These are phyloP conservation scores for Diaprepes abbreviatus DNA, from an alignment of 2,888 invertebrate species.

Conservation along the genomic window DNA sequence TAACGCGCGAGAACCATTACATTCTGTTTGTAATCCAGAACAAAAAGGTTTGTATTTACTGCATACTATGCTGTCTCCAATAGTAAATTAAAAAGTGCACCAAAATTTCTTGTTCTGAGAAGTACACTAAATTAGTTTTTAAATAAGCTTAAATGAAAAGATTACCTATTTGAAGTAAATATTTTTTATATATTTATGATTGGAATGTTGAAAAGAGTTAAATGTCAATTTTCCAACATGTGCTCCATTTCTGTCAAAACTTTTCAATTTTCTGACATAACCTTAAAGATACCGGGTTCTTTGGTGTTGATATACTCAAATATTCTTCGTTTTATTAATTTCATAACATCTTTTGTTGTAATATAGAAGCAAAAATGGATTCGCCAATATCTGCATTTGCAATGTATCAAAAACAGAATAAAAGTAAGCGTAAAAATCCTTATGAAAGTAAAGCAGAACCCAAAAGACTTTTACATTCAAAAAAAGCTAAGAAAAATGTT, in stretches of 20 bases:
- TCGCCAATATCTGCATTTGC: slow-evolving; percentile 48
- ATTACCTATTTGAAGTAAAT: too few relatives aligned
- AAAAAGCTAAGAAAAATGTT: slow-evolving; percentile 18
- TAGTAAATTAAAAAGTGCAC: too few relatives aligned
- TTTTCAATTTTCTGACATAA: too few relatives aligned
- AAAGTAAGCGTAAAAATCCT: slow-evolving; percentile 41
- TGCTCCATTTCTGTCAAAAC: background rate
- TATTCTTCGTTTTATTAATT: background rate
- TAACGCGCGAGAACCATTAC: too few relatives aligned
- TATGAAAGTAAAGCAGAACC: slow-evolving; percentile 7
- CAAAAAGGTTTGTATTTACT: too few relatives aligned
- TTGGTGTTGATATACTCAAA: background rate
- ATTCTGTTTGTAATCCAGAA: too few relatives aligned
- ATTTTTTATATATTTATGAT: background rate
- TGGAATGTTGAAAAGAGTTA: background rate
- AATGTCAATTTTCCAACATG: background rate
- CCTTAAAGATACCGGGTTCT: background rate
- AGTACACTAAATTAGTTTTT: too few relatives aligned
- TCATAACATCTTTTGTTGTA: background rate
- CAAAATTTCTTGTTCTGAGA: too few relatives aligned
- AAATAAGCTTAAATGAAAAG: too few relatives aligned
- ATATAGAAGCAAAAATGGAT: slow-evolving; percentile 17
- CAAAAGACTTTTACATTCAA: too few relatives aligned
- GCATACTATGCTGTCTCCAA: too few relatives aligned
- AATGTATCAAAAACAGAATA: slow-evolving; percentile 43